Evolutionary conservation across 1,140 invertebrate species (phyloP).

Genomic region (Palaemon carinicauda): DNA sequence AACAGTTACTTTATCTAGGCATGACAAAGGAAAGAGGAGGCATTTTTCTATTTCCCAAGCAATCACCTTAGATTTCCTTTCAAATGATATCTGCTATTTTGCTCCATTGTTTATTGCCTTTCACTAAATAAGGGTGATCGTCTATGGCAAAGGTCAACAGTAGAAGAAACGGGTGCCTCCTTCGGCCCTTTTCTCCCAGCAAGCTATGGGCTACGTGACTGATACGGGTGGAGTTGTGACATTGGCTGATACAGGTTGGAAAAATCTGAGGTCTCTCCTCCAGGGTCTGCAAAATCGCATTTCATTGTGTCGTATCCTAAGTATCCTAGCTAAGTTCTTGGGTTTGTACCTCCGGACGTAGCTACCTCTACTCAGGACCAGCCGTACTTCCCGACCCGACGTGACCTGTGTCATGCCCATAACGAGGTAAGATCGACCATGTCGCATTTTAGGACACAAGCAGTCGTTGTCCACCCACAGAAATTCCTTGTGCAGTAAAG

Average conservation of each 20-base stretch:
- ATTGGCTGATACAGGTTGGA: neutral
- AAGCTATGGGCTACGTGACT: neutral
- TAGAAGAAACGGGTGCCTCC: no score
- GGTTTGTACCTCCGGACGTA: constrained; percentile 42
- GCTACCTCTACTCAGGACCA: constrained; percentile 21
- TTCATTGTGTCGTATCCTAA: constrained; percentile 52
- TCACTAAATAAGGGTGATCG: no score
- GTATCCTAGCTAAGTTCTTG: constrained; percentile 27
- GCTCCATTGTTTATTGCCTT: no score
- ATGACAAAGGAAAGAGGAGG: no score
- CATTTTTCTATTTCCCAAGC: no score
- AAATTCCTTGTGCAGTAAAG: constrained; percentile 59
- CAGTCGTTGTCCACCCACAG: constrained; percentile 49
- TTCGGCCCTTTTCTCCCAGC: neutral
- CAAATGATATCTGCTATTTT: no score
- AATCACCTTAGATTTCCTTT: no score
- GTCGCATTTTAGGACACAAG: constrained; percentile 45
- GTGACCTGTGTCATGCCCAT: constrained; percentile 51
- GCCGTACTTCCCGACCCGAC: constrained; percentile 39
- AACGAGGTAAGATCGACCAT: constrained; percentile 52
- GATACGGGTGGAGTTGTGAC: neutral
- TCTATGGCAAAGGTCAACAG: no score
- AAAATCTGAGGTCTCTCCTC: constrained; percentile 35
- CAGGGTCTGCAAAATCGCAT: constrained; percentile 55
- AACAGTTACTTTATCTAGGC: no score